Percentiles rank a stretch among this genome's conserved stretches.
Conservation (phyloP, 1,140 invertebrate genomes). For the Belonocnema kinseyi region DNA sequence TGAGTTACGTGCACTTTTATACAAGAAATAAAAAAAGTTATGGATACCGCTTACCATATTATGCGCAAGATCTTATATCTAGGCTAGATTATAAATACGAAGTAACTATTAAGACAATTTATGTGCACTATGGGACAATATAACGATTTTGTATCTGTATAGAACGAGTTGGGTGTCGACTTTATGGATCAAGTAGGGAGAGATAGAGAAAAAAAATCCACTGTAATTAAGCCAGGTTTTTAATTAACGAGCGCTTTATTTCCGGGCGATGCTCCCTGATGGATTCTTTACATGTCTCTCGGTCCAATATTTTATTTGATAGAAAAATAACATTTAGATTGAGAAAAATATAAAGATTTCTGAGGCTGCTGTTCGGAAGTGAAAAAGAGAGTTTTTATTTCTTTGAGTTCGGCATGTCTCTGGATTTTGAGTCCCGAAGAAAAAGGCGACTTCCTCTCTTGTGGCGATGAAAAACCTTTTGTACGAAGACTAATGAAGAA, state of each 20-base stretch:
- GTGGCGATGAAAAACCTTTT: not conserved
- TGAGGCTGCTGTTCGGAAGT: not conserved
- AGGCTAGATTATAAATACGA: constrained; percentile 53
- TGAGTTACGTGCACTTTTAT: constrained; percentile 51
- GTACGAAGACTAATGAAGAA: constrained; percentile 7
- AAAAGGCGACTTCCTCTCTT: not conserved
- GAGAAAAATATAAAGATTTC: not conserved
- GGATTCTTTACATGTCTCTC: not conserved
- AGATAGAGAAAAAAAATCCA: constrained; percentile 26
- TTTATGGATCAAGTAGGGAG: constrained; percentile 32
- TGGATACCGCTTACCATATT: constrained; percentile 59
- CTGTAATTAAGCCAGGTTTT: constrained; percentile 41
- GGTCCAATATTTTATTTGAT: not conserved
- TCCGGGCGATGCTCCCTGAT: not conserved
- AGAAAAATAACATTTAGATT: not conserved
- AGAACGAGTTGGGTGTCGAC: constrained; percentile 59
- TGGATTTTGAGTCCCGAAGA: not conserved
- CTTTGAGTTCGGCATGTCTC: not conserved
- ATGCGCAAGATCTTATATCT: constrained; percentile 58
- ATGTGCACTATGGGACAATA: constrained; percentile 70
- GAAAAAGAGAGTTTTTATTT: constrained; percentile 4
- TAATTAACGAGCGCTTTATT: constrained; percentile 32
- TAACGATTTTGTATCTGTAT: constrained; percentile 74
- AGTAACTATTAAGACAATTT: constrained; percentile 64
- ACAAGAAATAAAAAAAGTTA: constrained; percentile 43